These are phyloP conservation scores for Dermolepida albohirtum DNA, from an alignment of 2,888 invertebrate species.

Conservation along the genomic window DNA sequence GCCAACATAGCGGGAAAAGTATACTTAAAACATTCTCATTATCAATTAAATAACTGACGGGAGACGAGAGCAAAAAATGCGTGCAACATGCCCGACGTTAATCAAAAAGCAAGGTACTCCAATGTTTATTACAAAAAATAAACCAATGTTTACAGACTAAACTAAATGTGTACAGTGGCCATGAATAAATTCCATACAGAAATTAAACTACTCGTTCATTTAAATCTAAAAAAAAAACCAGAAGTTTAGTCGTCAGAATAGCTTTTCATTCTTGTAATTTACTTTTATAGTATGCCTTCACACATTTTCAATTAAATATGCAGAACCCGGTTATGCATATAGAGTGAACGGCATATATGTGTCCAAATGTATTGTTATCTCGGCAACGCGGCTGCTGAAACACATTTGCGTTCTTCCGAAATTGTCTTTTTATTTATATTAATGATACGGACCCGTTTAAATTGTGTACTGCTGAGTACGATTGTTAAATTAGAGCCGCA, in stretches of 20 bases:
- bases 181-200: too few species aligned
- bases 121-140: too few species aligned
- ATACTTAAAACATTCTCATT: too few species aligned
- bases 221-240: not conserved
- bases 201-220: not conserved
- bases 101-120: too few species aligned
- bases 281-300: slow-evolving; percentile 19
- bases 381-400: slow-evolving; percentile 1
- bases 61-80: too few species aligned
- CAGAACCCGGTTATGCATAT: slow-evolving; percentile 23
- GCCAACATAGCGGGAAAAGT: too few species aligned
- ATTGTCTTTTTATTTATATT: slow-evolving; percentile 48
- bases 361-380: too few species aligned
- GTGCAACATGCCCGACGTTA: too few species aligned
- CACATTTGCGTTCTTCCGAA: slow-evolving; percentile 43
- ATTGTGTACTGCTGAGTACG: not conserved
- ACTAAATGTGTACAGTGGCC: too few species aligned
- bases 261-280: slow-evolving; percentile 13
- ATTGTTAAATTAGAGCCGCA: too few species aligned
- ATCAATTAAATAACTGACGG: too few species aligned
- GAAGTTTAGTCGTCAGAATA: not conserved
- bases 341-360: not conserved
- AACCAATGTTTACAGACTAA: too few species aligned
- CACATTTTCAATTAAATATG: slow-evolving; percentile 18
- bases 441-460: slow-evolving; percentile 39